A percentile compares a stretch with the other conserved stretches of the same genome.
Conservation (phyloP, 2,113 vertebrate genomes). For the Dromas ardeola region DNA sequence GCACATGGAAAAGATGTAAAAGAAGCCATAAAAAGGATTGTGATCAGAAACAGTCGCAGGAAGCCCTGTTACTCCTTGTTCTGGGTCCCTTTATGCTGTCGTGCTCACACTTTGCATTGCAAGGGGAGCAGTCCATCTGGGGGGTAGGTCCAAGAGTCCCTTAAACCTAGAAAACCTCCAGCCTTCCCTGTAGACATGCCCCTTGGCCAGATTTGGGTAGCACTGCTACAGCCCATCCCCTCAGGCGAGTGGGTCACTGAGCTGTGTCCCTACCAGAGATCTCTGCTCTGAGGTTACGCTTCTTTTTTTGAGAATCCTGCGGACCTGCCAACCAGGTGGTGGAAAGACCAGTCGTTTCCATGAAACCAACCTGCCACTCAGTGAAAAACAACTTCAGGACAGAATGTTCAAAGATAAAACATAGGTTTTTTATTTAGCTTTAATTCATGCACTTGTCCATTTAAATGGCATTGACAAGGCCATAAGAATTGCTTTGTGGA, state of each 20-base stretch:
- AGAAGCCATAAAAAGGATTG: background rate
- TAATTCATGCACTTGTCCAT: background rate
- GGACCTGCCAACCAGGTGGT: background rate
- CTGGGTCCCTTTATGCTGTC: background rate
- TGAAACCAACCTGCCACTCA: background rate
- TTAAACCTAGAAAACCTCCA: background rate
- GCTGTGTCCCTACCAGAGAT: background rate
- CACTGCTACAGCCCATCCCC: accelerated
- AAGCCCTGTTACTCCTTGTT: background rate
- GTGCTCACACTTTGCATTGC: background rate
- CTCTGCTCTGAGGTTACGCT: background rate
- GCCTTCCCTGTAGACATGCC: background rate
- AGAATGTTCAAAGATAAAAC: background rate
- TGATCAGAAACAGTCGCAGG: background rate
- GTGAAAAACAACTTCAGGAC: background rate
- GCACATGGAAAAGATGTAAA: background rate
- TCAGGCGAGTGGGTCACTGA: no score
- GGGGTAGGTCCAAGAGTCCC: no score
- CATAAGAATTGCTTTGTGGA: background rate
- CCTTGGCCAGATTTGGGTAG: background rate
- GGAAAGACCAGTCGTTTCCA: background rate
- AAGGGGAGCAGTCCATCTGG: background rate
- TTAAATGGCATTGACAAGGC: background rate
- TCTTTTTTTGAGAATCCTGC: background rate
- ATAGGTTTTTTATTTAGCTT: background rate